Percentiles rank a stretch among this genome's conserved stretches.
These are phyloP conservation scores for Calosoma granatense DNA, from an alignment of 1,140 invertebrate genomes.

Conservation along the genomic window DNA sequence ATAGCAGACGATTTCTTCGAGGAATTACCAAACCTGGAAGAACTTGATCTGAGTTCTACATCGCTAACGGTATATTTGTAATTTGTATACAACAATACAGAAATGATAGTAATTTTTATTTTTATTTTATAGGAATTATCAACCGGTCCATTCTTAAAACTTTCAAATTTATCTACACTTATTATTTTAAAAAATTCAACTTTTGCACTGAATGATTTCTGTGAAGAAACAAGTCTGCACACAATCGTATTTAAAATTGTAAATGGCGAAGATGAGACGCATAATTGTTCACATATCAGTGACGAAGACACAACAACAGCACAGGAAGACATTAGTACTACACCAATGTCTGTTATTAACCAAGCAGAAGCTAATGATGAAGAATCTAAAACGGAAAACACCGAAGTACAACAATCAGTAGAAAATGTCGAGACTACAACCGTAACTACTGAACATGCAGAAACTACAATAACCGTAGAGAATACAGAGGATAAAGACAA, in stretches of 20 bases:
- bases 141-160: neutral
- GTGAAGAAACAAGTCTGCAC: no score
- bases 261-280: no score
- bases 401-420: no score
- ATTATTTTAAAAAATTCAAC: slow-evolving; percentile 14
- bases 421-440: neutral
- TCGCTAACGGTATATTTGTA: slow-evolving; percentile 28
- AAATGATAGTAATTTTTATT: neutral
- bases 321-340: neutral
- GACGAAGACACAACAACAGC: no score
- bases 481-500: no score
- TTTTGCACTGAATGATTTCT: no score
- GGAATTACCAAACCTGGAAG: slow-evolving; percentile 18
- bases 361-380: neutral
- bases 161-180: neutral
- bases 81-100: neutral
- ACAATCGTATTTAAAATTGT: no score
- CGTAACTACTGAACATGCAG: neutral
- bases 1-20: slow-evolving; percentile 16
- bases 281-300: no score
- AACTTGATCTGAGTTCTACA: slow-evolving; percentile 40
- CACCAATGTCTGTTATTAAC: neutral
- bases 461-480: neutral
- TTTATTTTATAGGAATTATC: slow-evolving; percentile 9
- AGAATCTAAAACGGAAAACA: neutral